Evolutionary conservation across 2,113 vertebrate species (phyloP), one percentile per base, ranked within the genome.

Genomic region (Paramisgurnus dabryanus): DNA sequence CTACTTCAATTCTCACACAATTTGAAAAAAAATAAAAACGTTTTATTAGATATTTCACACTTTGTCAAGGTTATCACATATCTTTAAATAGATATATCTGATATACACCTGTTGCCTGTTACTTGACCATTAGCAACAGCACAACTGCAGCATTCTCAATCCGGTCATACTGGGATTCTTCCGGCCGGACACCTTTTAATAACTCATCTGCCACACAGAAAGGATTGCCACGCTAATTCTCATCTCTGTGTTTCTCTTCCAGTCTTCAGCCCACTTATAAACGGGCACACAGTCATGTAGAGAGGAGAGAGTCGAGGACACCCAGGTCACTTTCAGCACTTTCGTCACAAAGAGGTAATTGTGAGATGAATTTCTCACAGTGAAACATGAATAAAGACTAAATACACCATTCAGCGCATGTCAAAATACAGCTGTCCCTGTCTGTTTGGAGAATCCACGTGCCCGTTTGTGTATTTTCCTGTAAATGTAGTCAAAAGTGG

Each of bases 331-430:
- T 88, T 80, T 84, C 57, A 85, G 76, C 76, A 66, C 81, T 89
- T 89, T 88, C 80, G 47, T 82, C 87, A 90, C 68, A 83, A 90
- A 88, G 86, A 90, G 90, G 89, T 90, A 89, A 92, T 75, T 85
- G 70, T 83, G 64, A 75, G 6, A 53, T 4, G 1, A 34, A 50
- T 1, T 76, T 41, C 84, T 64, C 78, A 50, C 41, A n/a, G 67
- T 70, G 80, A 67, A 47, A 83, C 82, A 84, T 41, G 79, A 80
- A 83, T 74, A 83, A 67, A 74, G 79, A 80, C 74, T 34, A 78
- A 78, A 67, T 53, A 57, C 76, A 11, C 50, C 77, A 50, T 75
- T 83, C 64, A 81, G 57, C 12, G 2, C 1, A 10, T 67, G 49
- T 27, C 53, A 4, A n/a, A 65, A 11, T 7, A 5, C 63, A 66